Evolutionary conservation across 1,140 invertebrate genomes (phyloP), one percentile per base, ranked within the genome.

Genomic region (Drosophila elegans): DNA sequence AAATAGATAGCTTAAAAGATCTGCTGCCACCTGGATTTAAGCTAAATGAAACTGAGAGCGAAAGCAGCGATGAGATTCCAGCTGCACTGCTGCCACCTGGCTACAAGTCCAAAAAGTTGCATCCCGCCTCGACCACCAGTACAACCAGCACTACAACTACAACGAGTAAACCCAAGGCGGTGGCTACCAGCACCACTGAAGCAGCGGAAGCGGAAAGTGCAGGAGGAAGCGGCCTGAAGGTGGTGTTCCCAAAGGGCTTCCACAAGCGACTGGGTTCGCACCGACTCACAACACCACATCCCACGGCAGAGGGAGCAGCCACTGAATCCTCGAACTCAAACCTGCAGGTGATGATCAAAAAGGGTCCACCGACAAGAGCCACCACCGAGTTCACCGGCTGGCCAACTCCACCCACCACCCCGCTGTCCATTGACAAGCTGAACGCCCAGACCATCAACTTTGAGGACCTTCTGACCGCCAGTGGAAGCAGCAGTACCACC

Each of bases 371-470:
- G 1, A 95, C 94, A 9, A 97, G 97, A 92, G 95, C 95, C 48
- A 97, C 96, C 12, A 97, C 97, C 2, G 96, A 97, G 91, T 98
- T 98, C 80, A 97, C 96, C 9, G 97, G 97, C 13, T 98, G 97
- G 97, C 96, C 97, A 10, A 96, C 96, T 5, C 95, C 95, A 4
- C 96, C 96, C 1, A 97, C 97, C 0, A 97, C 96, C 0, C 96
- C 96, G 5, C 95, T 97, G 51, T 97, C 96, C 0, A 96, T 97
- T 44, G 96, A 97, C 85, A 96, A 96, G 90, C 92, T 97, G 1
- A 86, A 97, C 42, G 96, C 96, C 83, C 96, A 96, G 36, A 94
- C 94, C 13, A 93, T 92, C 1, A 83, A 91, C 66, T 88, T 92
- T 39, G 83, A 89, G 56, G 92, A 92, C 54, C 59, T 92, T 10